Evolutionary conservation across 2,797 vertebrate genomes (phyloP).

Genomic region (Falco novaeseelandiae): DNA sequence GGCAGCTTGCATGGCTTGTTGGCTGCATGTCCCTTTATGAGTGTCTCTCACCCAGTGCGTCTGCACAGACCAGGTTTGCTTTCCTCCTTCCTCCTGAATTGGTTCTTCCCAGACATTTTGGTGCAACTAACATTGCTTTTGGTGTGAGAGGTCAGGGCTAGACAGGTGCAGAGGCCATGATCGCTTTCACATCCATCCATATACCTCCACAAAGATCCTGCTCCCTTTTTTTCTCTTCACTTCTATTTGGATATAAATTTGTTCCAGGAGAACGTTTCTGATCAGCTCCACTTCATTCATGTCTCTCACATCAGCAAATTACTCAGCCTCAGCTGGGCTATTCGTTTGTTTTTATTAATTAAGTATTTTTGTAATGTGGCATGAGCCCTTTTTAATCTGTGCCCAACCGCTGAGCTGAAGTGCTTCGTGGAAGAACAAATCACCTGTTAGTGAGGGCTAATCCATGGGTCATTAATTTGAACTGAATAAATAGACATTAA

Average conservation of each 20-base stretch:
- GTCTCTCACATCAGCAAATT: neutral
- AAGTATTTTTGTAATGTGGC: neutral
- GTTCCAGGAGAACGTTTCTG: neutral
- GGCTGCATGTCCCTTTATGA: neutral
- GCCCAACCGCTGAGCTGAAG: neutral
- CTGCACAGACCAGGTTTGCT: neutral
- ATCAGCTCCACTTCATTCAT: neutral
- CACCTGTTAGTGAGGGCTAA: neutral
- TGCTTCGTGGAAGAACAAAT: neutral
- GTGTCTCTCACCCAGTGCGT: rapidly evolving
- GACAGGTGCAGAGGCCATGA: rapidly evolving
- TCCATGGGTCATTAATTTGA: neutral
- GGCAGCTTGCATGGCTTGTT: neutral
- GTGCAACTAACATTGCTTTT: rapidly evolving
- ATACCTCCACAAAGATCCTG: neutral
- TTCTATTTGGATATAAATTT: neutral
- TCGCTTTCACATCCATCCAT: neutral
- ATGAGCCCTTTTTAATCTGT: neutral
- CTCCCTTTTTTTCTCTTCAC: neutral
- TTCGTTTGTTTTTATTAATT: neutral
- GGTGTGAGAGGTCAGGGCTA: neutral
- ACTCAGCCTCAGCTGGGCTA: neutral
- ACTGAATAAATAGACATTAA: neutral
- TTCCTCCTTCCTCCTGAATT: rapidly evolving
- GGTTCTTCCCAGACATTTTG: neutral